Evolutionary conservation across 2,113 vertebrate genomes (phyloP), one percentile per base, ranked within the genome.

Genomic region (Siniperca chuatsi): DNA sequence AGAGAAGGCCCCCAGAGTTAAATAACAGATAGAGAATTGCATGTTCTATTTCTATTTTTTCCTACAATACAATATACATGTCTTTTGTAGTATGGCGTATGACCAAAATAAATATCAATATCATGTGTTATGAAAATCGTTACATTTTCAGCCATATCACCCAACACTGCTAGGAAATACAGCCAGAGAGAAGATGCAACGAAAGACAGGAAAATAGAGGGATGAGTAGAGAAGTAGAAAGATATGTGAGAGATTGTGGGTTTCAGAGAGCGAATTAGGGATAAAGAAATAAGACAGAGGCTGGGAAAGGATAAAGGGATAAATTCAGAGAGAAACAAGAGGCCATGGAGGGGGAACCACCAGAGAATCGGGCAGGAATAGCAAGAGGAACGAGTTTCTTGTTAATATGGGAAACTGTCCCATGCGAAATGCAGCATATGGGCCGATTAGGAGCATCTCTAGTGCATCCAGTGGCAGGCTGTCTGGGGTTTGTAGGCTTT

Each of bases 371-470:
- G 44, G 55, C 25, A 8, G 68, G 11, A 42, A 81, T 12, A 40
- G 60, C 0, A 0, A 69, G n/a, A 81, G 50, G 66, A 84, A 4
- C n/a, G 1, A 70, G 75, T 74, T 58, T 85, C 75, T 75, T 62
- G 54, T 76, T 83, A 75, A 82, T 85, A 60, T 48, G 54, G 87
- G 83, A 76, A 84, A 90, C 20, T 3, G n/a, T 88, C 87, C 83
- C 78, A 60, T 52, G 77, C 72, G 84, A 83, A 50, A 80, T 52
- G 77, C 67, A 16, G 68, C 90, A 85, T 85, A 88, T 81, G 91
- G 79, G 52, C 67, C 65, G 44, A 89, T 90, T 89, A 90, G 75
- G 62, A 82, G 75, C 2, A 8, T 82, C 86, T 92, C 76, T 58
- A 23, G 64, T 71, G 73, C 18, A 23, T 60, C 67, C 64, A n/a